Evolutionary conservation across 2,113 vertebrate species (phyloP), one percentile per base, ranked within the genome.

Genomic region (Dicentrarchus labrax): DNA sequence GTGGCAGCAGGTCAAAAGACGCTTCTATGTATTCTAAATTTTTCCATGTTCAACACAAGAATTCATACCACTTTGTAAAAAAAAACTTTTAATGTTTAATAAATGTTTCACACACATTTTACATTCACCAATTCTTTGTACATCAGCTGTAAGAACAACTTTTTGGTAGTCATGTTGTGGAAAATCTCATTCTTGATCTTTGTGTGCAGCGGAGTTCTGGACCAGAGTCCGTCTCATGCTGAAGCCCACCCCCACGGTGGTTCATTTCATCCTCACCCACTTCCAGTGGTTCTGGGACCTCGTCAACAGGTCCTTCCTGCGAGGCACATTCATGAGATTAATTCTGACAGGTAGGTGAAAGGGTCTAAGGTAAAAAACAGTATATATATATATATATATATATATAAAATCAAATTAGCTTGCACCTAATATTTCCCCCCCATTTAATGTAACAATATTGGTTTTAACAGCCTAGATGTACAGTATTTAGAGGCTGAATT

Each of bases 221-320:
- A 96, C 94, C 0, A 92, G 95, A 85, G 72, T 98, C 39, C 92
- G 75, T 8, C 71, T 85, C 4, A 62, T 95, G 48, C 41, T 99
- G 89, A 97, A 95, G 82, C 98, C 98, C 72, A 96, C 87, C 2
- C 97, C 97, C 3, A 54, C 92, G 0, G 86, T 89, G 45, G 51
- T 91, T 73, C 97, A 99, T 76, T 98, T 95, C 89, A 45, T 98
- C 82, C 94, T 99, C 61, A 99, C 98, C 0, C 94, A 98, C 9
- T 98, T 97, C 84, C 91, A 90, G 4, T 97, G 96, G 97, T 57
- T 99, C 71, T 99, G 98, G 98, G 77, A 96, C 77, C 59, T 99
- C 16, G 73, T 99, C 89, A 99, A 99, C 91, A 92, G 84, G 62
- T 96, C 95, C 39, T 97, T 97, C 91, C 90, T 99, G 72, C 93